Evolutionary conservation across 2,113 vertebrate genomes (phyloP).

Genomic region (Sebastes fasciatus): DNA sequence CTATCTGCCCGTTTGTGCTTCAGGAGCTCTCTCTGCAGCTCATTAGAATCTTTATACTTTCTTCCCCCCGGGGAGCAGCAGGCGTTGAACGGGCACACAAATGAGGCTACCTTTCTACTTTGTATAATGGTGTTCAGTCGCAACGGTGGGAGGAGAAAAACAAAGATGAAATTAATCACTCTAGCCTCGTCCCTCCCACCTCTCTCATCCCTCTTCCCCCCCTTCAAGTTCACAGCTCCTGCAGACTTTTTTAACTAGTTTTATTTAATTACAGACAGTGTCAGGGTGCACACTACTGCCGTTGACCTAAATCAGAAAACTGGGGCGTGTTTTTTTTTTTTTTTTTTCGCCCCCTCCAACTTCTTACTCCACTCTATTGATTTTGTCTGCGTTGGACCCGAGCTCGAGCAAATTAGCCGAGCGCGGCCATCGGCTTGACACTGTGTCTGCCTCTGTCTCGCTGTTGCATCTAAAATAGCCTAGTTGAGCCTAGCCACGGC

Average conservation of each 20-base stretch:
- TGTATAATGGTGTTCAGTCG: conserved; percentile 48
- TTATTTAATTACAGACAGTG: conserved; percentile 80
- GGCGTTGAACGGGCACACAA: conserved; percentile 60
- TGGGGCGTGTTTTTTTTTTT: conserved; percentile 65
- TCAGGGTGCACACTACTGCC: conserved; percentile 68
- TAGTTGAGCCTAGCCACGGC: conserved; percentile 14
- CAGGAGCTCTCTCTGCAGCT: conserved; percentile 65
- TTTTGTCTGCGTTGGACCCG: conserved; percentile 65
- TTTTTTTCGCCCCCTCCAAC: conserved; percentile 28
- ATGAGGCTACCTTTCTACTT: conserved; percentile 77
- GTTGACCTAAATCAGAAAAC: conserved; percentile 84
- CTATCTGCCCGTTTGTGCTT: conserved; percentile 57
- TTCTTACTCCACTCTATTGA: conserved; percentile 79
- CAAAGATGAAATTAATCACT: conserved; percentile 75
- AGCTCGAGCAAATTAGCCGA: conserved; percentile 69
- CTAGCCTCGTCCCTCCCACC: conserved; percentile 28
- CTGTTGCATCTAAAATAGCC: conserved; percentile 45
- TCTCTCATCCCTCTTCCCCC: conserved; percentile 39
- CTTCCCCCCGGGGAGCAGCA: conserved; percentile 58
- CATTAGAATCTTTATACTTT: conserved; percentile 74
- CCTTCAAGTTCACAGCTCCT: conserved; percentile 56
- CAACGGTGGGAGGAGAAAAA: conserved; percentile 72
- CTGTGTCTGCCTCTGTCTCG: background rate
- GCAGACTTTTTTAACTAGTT: conserved; percentile 72
- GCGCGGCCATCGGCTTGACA: conserved; percentile 51